Base-by-base conservation (phyloP, 1,140 invertebrate genomes). In the Camponotus floridanus region DNA sequence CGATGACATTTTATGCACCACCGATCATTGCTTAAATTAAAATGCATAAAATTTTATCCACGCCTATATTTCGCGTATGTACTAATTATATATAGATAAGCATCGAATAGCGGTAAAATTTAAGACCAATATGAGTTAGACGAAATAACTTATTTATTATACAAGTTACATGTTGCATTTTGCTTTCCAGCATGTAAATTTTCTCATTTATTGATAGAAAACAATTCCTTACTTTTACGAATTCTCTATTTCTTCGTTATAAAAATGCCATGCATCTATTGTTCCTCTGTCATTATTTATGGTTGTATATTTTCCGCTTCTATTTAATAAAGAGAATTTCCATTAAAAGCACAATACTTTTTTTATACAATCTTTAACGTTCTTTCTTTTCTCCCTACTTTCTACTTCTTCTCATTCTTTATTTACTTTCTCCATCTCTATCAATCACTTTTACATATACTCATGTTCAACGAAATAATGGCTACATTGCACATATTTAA, bases 401-500 rank as follows among this genome's bases (percentile, higher is more conserved):
- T 26, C 11, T n/a, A 57, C 64, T 45, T 71, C 21, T 42, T 61
- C 33, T 45, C 68, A 33, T 48, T 62, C 51, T 83, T 74, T 36
- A 45, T 18, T 73, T 26, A 13, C 26, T 26, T 26, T 26, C 26
- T 26, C 26, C 0, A 3, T n/a, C 21, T 33, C 1, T 68, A 83
- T 62, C 68, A 36, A 83, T 83, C 67, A 74, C 15, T 59, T 18
- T 13, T 33, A 59, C 2, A 39, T 39, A 65, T 67, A 67, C 13
- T 7, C 15, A 18, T 9, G 21, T 68, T 67, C 48, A 36, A 42
- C 4, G 15, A 33, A 73, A 13, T 7, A 45, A 57, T 15, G 62
- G n/a, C 26, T 70, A 59, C n/a, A 55, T 15, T n/a, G 57, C 31
- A 21, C 45, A 59, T 45, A 65, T 59, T 81, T 81, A 70, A 81